Evolutionary conservation across 2,797 vertebrate genomes (phyloP).

Genomic region (Hemitrygon akajei): DNA sequence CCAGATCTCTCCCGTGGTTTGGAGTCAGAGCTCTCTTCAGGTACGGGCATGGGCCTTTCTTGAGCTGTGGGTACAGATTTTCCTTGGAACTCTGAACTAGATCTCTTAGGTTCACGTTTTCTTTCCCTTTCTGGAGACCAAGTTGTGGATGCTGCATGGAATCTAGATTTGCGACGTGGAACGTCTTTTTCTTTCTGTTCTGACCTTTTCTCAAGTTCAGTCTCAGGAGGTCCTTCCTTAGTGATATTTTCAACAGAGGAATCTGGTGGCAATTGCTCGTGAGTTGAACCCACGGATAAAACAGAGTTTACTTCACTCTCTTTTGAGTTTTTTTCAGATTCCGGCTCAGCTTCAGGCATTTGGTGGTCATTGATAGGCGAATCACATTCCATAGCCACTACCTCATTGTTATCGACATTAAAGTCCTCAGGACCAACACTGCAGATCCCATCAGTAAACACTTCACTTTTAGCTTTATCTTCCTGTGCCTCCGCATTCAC

Average conservation of each 20-base stretch:
- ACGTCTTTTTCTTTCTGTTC: conserved; percentile 68
- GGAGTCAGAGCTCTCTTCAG: background rate
- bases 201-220: conserved; percentile 43
- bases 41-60: background rate
- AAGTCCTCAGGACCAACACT: conserved; percentile 34
- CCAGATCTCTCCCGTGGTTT: background rate
- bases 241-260: conserved; percentile 13
- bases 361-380: conserved; percentile 71
- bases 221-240: background rate
- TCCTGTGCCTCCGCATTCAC: background rate
- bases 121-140: conserved; percentile 78
- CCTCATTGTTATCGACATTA: conserved; percentile 70
- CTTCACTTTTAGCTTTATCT: background rate
- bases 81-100: conserved; percentile 50
- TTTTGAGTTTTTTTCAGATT: conserved; percentile 45
- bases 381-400: conserved; percentile 83
- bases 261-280: background rate
- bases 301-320: conserved; percentile 31
- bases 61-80: no score
- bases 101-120: conserved; percentile 60
- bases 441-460: background rate
- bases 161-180: conserved; percentile 77
- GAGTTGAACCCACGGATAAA: background rate
- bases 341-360: conserved; percentile 53
- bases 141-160: conserved; percentile 84